phyloP scores from a whole-genome alignment of 2,888 invertebrate species.

The Ceraclea dissimilis region DNA sequence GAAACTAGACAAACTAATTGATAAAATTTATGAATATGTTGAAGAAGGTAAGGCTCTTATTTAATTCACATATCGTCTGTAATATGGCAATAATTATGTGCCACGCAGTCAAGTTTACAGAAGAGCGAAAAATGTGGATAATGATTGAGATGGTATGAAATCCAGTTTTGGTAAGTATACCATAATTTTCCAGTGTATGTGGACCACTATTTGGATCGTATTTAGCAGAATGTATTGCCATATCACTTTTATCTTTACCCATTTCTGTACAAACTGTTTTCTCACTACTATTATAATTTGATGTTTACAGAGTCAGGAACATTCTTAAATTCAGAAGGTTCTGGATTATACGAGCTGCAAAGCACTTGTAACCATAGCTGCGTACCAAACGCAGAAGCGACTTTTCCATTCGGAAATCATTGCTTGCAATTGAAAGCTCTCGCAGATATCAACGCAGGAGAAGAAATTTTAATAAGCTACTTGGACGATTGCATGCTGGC shows the following conservation, averaged over 20 bases:
- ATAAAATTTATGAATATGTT: slow-evolving; percentile 73
- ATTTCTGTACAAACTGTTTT: too few relatives aligned
- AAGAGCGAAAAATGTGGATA: too few relatives aligned
- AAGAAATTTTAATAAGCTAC: slow-evolving; percentile 88
- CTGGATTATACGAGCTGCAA: slow-evolving; percentile 79
- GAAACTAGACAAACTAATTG: slow-evolving; percentile 68
- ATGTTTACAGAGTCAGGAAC: slow-evolving; percentile 52
- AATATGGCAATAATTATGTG: background rate
- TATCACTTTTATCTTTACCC: too few relatives aligned
- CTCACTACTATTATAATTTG: background rate
- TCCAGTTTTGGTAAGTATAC: too few relatives aligned
- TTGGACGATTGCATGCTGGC: slow-evolving; percentile 76
- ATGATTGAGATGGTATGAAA: too few relatives aligned
- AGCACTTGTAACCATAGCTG: slow-evolving; percentile 92
- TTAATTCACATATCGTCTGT: slow-evolving; percentile 8
- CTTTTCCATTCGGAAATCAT: slow-evolving; percentile 78
- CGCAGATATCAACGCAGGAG: slow-evolving; percentile 64
- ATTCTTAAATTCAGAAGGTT: slow-evolving; percentile 89
- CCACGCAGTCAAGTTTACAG: too few relatives aligned
- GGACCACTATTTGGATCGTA: too few relatives aligned
- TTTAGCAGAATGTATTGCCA: too few relatives aligned
- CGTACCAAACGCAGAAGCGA: slow-evolving; percentile 76
- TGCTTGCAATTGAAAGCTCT: slow-evolving; percentile 65
- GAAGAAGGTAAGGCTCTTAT: slow-evolving; percentile 73
- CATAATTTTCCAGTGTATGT: too few relatives aligned